Evolutionary conservation across 2,113 vertebrate genomes (phyloP).

Genomic region (Triplophysa tibetana): DNA sequence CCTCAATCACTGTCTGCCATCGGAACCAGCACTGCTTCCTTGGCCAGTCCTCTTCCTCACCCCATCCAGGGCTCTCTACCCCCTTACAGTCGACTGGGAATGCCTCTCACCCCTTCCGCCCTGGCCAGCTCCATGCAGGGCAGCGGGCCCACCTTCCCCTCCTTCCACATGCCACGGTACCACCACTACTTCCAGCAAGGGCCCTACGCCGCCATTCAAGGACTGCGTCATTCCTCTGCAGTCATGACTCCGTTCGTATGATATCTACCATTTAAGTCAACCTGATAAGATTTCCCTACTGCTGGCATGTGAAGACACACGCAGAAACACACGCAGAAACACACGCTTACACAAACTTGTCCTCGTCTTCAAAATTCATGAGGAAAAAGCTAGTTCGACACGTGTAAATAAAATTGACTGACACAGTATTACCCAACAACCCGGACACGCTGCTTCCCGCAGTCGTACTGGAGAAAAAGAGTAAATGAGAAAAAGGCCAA

Average conservation of each 20-base stretch:
- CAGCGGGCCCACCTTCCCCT: conserved; percentile 91
- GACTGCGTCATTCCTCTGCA: conserved; percentile 94
- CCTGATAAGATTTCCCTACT: conserved; percentile 5
- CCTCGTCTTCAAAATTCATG: neutral
- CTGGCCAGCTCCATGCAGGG: conserved; percentile 90
- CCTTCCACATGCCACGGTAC: conserved; percentile 98
- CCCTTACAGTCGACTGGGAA: conserved; percentile 87
- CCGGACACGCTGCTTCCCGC: conserved; percentile 38
- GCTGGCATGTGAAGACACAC: conserved; percentile 29
- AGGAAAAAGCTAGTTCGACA: neutral
- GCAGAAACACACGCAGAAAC: conserved; percentile 1
- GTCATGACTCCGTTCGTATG: conserved; percentile 99
- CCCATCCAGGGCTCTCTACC: conserved; percentile 95
- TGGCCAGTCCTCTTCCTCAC: conserved; percentile 85
- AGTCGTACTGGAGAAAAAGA: conserved; percentile 40
- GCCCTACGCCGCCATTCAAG: conserved; percentile 96
- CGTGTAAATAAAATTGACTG: conserved; percentile 69
- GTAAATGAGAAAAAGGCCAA: neutral
- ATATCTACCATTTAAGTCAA: conserved; percentile 54
- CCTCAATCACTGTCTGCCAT: conserved; percentile 90
- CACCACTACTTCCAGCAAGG: conserved; percentile 99
- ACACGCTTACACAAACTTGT: conserved; percentile 16
- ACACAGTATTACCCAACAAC: conserved; percentile 14
- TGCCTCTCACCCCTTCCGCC: conserved; percentile 89
- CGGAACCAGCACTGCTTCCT: conserved; percentile 79